Conservation (phyloP, 2,888 invertebrate species). For the Ornithoptera priamus region DNA sequence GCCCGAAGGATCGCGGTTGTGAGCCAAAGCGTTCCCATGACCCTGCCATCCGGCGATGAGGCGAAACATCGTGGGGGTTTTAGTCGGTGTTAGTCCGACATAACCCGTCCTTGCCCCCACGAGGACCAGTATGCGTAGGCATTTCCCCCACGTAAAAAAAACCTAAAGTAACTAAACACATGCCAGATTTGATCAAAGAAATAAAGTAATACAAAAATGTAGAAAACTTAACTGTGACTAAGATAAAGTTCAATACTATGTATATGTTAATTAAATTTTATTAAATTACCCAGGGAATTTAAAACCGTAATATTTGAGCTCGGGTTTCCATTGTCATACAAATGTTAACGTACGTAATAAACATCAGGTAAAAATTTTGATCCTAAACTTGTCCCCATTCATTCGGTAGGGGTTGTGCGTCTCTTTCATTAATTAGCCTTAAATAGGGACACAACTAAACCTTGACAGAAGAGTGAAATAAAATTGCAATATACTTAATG, state of each 20-base stretch:
- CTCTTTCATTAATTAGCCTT: constrained; percentile 68
- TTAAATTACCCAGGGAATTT: not conserved
- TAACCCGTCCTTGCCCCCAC: too few relatives aligned
- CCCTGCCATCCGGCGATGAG: too few relatives aligned
- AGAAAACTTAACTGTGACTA: not conserved
- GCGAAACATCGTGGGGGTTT: too few relatives aligned
- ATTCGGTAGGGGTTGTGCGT: constrained; percentile 56
- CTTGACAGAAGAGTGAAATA: constrained; percentile 20
- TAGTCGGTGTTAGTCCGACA: too few relatives aligned
- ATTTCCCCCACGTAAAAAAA: too few relatives aligned
- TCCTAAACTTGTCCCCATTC: constrained; percentile 56
- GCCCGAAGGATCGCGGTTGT: too few relatives aligned
- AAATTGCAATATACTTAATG: constrained; percentile 2
- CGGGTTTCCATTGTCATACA: constrained; percentile 63
- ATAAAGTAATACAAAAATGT: not conserved
- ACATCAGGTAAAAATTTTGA: constrained; percentile 75
- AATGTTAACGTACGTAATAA: constrained; percentile 69
- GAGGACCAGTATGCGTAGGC: too few relatives aligned
- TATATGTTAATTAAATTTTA: not conserved
- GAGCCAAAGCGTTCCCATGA: too few relatives aligned
- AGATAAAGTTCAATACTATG: not conserved
- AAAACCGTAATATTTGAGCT: constrained; percentile 30
- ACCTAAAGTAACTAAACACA: too few relatives aligned
- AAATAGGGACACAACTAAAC: constrained; percentile 45
- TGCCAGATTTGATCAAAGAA: not conserved